These are phyloP conservation scores for Diabrotica balteata DNA, from an alignment of 2,888 invertebrate species.

Conservation along the genomic window DNA sequence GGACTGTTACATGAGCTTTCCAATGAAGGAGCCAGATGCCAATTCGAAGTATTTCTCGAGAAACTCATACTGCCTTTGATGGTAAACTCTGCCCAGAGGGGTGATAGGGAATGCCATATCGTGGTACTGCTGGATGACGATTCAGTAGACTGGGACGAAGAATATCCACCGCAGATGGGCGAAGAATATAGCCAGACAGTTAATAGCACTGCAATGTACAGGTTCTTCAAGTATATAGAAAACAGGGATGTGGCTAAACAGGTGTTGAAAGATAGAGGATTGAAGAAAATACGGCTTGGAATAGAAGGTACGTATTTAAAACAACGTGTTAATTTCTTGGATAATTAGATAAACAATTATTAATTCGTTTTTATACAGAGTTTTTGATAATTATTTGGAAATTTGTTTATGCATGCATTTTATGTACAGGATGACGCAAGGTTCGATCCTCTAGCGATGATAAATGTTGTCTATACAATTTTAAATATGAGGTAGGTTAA, in stretches of 20 bases:
- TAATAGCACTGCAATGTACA: conserved; percentile 92
- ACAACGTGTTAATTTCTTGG: background rate
- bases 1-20: conserved; percentile 97
- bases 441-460: too few species aligned
- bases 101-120: conserved; percentile 97
- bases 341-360: background rate
- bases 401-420: too few species aligned
- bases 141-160: conserved; percentile 96
- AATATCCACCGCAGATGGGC: conserved; percentile 99
- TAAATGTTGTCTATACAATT: too few species aligned
- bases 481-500: too few species aligned
- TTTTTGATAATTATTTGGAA: too few species aligned
- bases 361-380: too few species aligned
- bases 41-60: conserved; percentile 96
- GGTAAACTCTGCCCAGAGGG: conserved; percentile 92
- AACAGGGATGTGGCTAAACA: conserved; percentile 99
- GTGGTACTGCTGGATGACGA: conserved; percentile 97
- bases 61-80: conserved; percentile 94
- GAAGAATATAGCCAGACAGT: conserved; percentile 98
- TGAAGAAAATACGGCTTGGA: conserved; percentile 98
- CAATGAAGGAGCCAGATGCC: conserved; percentile 98
- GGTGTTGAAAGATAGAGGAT: conserved; percentile 96
- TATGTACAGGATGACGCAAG: too few species aligned
- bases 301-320: conserved; percentile 75
- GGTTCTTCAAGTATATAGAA: conserved; percentile 99